A percentile compares a stretch with the other conserved stretches of the same genome.
Conservation (phyloP, 2,113 vertebrate genomes). For the Phocoena phocoena region DNA sequence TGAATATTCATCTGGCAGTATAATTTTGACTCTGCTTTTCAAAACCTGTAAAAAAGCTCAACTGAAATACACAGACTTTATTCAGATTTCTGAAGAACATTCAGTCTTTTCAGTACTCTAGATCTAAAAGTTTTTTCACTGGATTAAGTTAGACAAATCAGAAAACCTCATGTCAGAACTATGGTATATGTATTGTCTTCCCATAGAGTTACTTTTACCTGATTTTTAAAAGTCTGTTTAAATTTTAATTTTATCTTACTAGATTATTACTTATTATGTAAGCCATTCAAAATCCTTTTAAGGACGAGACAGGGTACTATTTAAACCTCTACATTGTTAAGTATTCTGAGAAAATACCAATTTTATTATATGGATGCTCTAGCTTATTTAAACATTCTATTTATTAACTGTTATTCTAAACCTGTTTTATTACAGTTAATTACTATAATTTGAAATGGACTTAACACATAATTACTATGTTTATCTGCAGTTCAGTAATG, state of each 20-base stretch:
- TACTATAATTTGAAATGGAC: conserved; percentile 61
- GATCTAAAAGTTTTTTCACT: conserved; percentile 19
- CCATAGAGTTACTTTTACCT: conserved; percentile 14
- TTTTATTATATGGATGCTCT: conserved; percentile 16
- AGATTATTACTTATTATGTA: background rate
- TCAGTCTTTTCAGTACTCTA: background rate
- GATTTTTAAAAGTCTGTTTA: background rate
- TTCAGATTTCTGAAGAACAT: conserved; percentile 50
- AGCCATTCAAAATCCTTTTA: background rate
- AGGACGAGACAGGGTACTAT: conserved; percentile 2
- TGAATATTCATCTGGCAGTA: background rate
- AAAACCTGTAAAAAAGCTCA: background rate
- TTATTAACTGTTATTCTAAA: conserved; percentile 60
- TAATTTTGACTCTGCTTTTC: conserved; percentile 29
- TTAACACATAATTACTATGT: conserved; percentile 60
- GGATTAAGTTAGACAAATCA: background rate
- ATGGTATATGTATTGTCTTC: background rate
- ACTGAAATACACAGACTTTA: conserved; percentile 24
- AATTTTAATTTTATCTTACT: conserved; percentile 16
- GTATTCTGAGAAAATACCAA: conserved; percentile 28
- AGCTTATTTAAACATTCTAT: conserved; percentile 6
- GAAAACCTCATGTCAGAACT: background rate
- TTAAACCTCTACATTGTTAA: conserved; percentile 40
- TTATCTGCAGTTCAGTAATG: conserved; percentile 55
- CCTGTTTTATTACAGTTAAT: conserved; percentile 55